These are phyloP conservation scores for Tarsius wallacei DNA, from an alignment of 2,797 vertebrate species.

Conservation along the genomic window DNA sequence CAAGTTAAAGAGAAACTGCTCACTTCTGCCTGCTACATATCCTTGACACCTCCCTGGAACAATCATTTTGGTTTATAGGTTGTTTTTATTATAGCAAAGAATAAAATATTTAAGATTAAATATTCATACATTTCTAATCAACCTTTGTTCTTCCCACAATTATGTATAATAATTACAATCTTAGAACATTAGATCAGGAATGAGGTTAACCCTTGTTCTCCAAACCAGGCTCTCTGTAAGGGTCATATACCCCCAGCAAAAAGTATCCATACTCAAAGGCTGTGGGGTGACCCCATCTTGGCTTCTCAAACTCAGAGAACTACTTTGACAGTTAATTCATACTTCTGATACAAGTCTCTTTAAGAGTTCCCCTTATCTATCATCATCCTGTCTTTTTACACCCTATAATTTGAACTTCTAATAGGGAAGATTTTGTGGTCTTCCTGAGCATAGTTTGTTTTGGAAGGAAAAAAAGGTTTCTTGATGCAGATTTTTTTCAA, in stretches of 20 bases:
- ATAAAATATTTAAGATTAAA: neutral
- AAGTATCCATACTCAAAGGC: neutral
- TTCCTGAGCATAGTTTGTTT: neutral
- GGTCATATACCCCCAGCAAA: neutral
- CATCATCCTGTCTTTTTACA: neutral
- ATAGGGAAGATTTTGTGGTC: neutral
- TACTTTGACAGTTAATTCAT: neutral
- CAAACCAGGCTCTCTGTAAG: neutral
- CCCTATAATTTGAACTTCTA: neutral
- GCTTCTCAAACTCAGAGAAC: neutral
- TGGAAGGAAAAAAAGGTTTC: neutral
- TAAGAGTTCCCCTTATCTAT: neutral
- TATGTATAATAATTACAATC: neutral
- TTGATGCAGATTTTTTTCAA: neutral
- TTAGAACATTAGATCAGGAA: neutral
- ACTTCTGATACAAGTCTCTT: neutral
- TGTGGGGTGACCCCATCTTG: neutral
- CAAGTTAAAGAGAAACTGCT: neutral
- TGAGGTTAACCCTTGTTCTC: neutral
- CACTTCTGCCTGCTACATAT: neutral
- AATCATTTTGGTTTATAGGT: neutral
- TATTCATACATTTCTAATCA: neutral
- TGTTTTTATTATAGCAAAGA: constrained; percentile 32
- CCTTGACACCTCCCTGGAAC: neutral
- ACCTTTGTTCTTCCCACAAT: constrained; percentile 16